phyloP scores from a whole-genome alignment of 2,797 vertebrate species.

The Acestrorhynchus altus region DNA sequence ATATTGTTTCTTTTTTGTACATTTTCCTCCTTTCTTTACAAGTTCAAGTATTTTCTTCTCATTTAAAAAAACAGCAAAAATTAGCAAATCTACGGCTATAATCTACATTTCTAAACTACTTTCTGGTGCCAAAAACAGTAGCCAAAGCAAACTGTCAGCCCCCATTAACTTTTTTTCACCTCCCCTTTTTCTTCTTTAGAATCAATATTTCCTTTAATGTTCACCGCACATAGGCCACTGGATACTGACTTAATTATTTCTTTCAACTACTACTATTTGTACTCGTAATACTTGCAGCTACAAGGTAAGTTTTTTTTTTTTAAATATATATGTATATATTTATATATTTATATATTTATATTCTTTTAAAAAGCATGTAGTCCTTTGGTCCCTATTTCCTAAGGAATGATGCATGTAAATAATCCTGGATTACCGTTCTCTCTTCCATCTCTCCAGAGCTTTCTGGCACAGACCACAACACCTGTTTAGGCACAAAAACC shows the following conservation, averaged over 20 bases:
- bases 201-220: conserved; percentile 76
- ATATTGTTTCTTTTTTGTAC: conserved; percentile 49
- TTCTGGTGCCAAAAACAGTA: conserved; percentile 75
- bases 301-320: conserved; percentile 77
- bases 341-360: conserved; percentile 86
- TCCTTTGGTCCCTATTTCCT: conserved; percentile 99
- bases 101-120: conserved; percentile 73
- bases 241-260: conserved; percentile 80
- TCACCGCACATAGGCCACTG: conserved; percentile 80
- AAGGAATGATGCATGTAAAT: conserved; percentile 99
- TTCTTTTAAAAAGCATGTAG: conserved; percentile 96
- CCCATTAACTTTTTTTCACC: conserved; percentile 61
- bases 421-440: conserved; percentile 87
- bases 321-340: conserved; percentile 74
- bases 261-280: conserved; percentile 75
- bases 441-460: conserved; percentile 76
- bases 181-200: conserved; percentile 58
- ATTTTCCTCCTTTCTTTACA: conserved; percentile 64
- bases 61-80: conserved; percentile 70
- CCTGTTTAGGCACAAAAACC: conserved; percentile 88
- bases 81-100: conserved; percentile 78
- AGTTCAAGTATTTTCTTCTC: conserved; percentile 79
- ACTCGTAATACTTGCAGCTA: conserved; percentile 86
- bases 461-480: conserved; percentile 81
- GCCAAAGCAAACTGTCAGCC: conserved; percentile 76